These are phyloP conservation scores for Rhineura floridana DNA, from an alignment of 2,113 vertebrate genomes.

Conservation along the genomic window DNA sequence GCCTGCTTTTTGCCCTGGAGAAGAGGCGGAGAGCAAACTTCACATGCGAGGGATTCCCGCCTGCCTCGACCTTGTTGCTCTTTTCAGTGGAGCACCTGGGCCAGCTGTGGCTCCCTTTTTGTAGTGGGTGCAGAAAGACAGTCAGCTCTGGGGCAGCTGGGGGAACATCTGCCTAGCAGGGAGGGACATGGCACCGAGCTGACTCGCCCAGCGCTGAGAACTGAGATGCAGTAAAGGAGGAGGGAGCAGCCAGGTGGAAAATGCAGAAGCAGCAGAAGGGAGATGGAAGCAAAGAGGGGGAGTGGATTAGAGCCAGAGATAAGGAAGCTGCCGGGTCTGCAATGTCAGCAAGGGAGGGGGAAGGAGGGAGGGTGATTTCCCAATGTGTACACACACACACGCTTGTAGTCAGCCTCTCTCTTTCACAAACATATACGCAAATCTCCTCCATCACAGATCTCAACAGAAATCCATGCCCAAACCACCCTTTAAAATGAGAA, in stretches of 20 bases:
- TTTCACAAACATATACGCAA: not conserved
- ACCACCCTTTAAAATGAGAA: not conserved
- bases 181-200: not conserved
- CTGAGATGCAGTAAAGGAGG: not conserved
- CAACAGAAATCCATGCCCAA: not conserved
- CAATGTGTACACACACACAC: not conserved
- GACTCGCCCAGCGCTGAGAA: not conserved
- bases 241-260: slow-evolving; percentile 19
- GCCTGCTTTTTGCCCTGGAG: not conserved
- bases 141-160: not conserved
- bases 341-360: not conserved
- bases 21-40: not conserved
- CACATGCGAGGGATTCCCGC: no score
- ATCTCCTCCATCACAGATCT: no score
- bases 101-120: not conserved
- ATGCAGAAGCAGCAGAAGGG: slow-evolving; percentile 6
- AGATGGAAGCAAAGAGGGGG: not conserved
- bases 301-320: slow-evolving; percentile 12
- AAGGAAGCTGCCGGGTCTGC: slow-evolving; percentile 5
- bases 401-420: not conserved
- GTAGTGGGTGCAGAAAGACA: not conserved
- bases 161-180: not conserved
- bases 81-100: not conserved
- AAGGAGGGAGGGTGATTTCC: not conserved
- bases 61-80: not conserved